These are phyloP conservation scores for Pammene fasciana DNA, from an alignment of 2,888 invertebrate species.

Conservation along the genomic window DNA sequence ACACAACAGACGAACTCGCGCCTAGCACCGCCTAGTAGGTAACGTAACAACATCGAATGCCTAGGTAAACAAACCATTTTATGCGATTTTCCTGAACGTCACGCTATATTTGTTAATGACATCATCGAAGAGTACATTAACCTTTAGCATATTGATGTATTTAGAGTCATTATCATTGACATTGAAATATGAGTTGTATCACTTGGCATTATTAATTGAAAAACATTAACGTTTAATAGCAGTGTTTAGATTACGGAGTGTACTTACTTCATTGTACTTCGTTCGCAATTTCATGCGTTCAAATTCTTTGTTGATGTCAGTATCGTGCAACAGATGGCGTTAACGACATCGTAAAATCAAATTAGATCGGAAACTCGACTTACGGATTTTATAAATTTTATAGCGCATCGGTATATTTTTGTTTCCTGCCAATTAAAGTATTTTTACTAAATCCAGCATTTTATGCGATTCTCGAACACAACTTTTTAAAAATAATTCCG, in stretches of 20 bases:
- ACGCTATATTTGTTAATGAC: slow-evolving; percentile 49
- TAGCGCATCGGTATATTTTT: too few relatives aligned
- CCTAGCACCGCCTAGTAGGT: slow-evolving; percentile 35
- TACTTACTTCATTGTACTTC: neutral
- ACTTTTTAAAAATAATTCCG: slow-evolving; percentile 10
- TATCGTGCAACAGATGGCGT: slow-evolving; percentile 46
- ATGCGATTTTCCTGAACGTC: slow-evolving; percentile 42
- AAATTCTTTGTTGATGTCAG: slow-evolving; percentile 32
- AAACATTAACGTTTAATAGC: slow-evolving; percentile 1
- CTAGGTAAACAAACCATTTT: slow-evolving; percentile 42
- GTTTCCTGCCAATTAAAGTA: too few relatives aligned
- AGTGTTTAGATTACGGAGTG: neutral
- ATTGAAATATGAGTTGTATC: slow-evolving; percentile 18
- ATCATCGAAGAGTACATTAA: slow-evolving; percentile 57
- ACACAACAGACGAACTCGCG: slow-evolving; percentile 57
- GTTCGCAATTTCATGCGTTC: slow-evolving; percentile 11
- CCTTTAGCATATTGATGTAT: slow-evolving; percentile 47
- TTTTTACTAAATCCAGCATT: neutral
- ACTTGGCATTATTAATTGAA: slow-evolving; percentile 9
- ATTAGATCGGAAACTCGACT: slow-evolving; percentile 29
- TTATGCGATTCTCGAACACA: slow-evolving; percentile 14
- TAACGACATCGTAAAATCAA: slow-evolving; percentile 44
- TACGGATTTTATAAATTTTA: slow-evolving; percentile 15
- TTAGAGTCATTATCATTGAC: slow-evolving; percentile 35
- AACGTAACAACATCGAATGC: slow-evolving; percentile 41